Percentiles rank a stretch among this genome's conserved stretches.
These are phyloP conservation scores for Hycleus phaleratus DNA, from an alignment of 1,140 invertebrate genomes.

Conservation along the genomic window DNA sequence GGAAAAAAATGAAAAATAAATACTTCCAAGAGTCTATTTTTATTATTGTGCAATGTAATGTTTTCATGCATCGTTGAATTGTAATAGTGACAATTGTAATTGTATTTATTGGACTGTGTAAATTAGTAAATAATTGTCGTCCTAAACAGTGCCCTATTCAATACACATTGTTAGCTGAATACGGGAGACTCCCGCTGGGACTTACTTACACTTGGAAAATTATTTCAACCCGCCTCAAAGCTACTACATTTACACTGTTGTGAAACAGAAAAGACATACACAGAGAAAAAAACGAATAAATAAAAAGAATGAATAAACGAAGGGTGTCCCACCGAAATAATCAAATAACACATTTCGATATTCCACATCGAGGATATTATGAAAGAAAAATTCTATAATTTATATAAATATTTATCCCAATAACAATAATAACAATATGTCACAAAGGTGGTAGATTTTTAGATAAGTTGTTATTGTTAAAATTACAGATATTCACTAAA, in stretches of 20 bases:
- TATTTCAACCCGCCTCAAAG: constrained; percentile 22
- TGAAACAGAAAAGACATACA: constrained; percentile 3
- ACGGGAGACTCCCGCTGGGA: constrained; percentile 25
- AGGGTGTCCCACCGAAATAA: too few species aligned
- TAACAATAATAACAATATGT: too few species aligned
- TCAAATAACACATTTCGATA: too few species aligned
- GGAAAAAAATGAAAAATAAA: neutral
- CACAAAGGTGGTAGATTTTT: too few species aligned
- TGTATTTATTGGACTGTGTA: constrained; percentile 35
- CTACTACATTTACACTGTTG: constrained; percentile 25
- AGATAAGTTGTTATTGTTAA: too few species aligned
- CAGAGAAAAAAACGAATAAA: too few species aligned
- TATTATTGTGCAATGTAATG: constrained; percentile 8
- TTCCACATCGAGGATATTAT: too few species aligned
- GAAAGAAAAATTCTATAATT: too few species aligned
- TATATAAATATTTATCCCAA: too few species aligned
- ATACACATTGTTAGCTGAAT: constrained; percentile 27
- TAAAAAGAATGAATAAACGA: too few species aligned
- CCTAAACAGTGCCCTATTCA: constrained; percentile 29
- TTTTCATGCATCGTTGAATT: constrained; percentile 11
- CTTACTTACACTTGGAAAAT: constrained; percentile 29
- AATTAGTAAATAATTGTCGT: constrained; percentile 36
- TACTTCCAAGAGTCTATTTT: constrained; percentile 4
- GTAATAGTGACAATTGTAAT: constrained; percentile 28
- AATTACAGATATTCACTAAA: too few species aligned